Conservation (phyloP, 2,113 vertebrate genomes). For the Tupaia tana region DNA sequence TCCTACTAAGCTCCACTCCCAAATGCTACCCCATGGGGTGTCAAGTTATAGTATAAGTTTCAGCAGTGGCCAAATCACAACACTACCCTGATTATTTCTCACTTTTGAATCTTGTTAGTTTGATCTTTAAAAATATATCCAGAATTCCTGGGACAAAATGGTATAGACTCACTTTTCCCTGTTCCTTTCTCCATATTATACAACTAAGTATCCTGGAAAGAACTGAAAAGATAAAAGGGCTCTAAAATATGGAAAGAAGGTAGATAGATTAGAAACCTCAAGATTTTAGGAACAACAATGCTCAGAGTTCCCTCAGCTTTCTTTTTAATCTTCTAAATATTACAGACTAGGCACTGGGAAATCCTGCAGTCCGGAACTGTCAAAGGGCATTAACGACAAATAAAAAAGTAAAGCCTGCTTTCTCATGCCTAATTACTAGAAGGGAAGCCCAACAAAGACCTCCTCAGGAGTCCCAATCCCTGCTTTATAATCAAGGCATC, state of each 20-base stretch:
- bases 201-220: background rate
- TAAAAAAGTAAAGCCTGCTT: background rate
- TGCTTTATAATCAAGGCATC: background rate
- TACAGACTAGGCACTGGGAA: background rate
- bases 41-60: too few species aligned
- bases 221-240: background rate
- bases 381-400: background rate
- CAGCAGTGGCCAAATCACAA: too few species aligned
- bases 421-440: background rate
- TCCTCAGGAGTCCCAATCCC: background rate
- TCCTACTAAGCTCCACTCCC: too few species aligned
- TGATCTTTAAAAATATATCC: background rate
- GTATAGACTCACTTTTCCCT: background rate
- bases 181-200: background rate
- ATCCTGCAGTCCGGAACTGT: background rate
- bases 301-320: background rate
- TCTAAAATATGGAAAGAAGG: background rate
- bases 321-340: background rate
- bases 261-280: background rate
- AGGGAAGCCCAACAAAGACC: background rate
- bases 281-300: background rate
- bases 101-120: slow-evolving; percentile 4
- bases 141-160: background rate
- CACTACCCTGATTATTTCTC: background rate
- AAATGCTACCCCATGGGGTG: too few species aligned